phyloP scores from a whole-genome alignment of 2,797 vertebrate genomes.

The Sebastes oblongus region DNA sequence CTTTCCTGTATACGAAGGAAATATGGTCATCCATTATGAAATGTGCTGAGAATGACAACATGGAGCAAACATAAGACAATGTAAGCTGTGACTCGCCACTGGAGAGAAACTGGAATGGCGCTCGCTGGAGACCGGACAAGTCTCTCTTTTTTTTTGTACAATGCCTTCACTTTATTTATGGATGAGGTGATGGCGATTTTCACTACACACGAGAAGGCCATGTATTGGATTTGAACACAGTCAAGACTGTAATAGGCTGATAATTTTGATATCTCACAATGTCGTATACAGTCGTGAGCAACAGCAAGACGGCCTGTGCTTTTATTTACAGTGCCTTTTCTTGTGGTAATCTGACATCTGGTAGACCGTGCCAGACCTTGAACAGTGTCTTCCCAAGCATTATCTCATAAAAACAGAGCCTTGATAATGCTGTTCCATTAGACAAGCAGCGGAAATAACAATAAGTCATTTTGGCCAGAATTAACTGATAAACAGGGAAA shows the following conservation, averaged over 20 bases:
- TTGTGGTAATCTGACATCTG: constrained; percentile 74
- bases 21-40: constrained; percentile 79
- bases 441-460: constrained; percentile 60
- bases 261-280: constrained; percentile 52
- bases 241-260: constrained; percentile 60
- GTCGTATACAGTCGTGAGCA: constrained; percentile 33
- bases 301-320: constrained; percentile 41
- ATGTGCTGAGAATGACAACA: constrained; percentile 81
- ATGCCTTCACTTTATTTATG: constrained; percentile 65
- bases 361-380: constrained; percentile 57
- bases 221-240: constrained; percentile 47
- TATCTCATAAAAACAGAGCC: constrained; percentile 74
- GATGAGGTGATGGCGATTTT: constrained; percentile 60
- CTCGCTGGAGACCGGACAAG: constrained; percentile 44
- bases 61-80: constrained; percentile 72
- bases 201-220: constrained; percentile 27
- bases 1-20: constrained; percentile 77
- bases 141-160: constrained; percentile 36
- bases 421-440: constrained; percentile 66
- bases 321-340: constrained; percentile 65
- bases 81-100: constrained; percentile 48
- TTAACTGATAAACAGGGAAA: constrained; percentile 67
- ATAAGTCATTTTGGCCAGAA: constrained; percentile 58
- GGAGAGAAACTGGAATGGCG: constrained; percentile 30
- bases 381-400: constrained; percentile 60